A percentile compares a stretch with the other conserved stretches of the same genome.
Conservation (phyloP, 2,888 invertebrate species). For the Rotaria magnacalcarata region DNA sequence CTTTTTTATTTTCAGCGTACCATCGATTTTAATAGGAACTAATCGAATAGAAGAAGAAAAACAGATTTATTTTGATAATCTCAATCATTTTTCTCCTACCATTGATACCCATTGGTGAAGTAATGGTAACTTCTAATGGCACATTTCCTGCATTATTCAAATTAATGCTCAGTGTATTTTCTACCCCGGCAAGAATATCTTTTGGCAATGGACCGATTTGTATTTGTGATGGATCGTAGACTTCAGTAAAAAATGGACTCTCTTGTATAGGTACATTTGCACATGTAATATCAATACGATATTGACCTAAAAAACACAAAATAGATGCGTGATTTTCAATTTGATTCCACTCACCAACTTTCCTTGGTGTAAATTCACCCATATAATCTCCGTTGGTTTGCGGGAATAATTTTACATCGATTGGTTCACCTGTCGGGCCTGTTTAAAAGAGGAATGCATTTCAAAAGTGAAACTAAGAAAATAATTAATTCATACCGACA, state of each 20-base stretch:
- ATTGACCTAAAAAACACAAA: slow-evolving; percentile 47
- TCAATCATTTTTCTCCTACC: background rate
- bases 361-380: slow-evolving; percentile 73
- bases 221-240: slow-evolving; percentile 63
- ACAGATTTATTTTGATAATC: too few relatives aligned
- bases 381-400: slow-evolving; percentile 89
- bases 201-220: slow-evolving; percentile 53
- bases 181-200: slow-evolving; percentile 40
- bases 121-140: slow-evolving; percentile 78
- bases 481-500: background rate
- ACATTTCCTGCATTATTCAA: slow-evolving; percentile 83
- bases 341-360: slow-evolving; percentile 52
- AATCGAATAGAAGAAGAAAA: too few relatives aligned
- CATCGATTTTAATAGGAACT: slow-evolving; percentile 40
- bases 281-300: slow-evolving; percentile 55
- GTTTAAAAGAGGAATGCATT: slow-evolving; percentile 40
- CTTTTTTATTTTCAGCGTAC: slow-evolving; percentile 22
- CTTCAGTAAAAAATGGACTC: slow-evolving; percentile 61
- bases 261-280: slow-evolving; percentile 48
- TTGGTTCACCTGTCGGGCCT: slow-evolving; percentile 63
- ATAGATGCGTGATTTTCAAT: background rate
- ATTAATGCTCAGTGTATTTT: slow-evolving; percentile 65
- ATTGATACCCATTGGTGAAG: slow-evolving; percentile 66
- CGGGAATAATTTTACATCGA: slow-evolving; percentile 86
- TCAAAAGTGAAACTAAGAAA: background rate